Conservation (phyloP, 2,113 vertebrate species). For the Azemiops feae region DNA sequence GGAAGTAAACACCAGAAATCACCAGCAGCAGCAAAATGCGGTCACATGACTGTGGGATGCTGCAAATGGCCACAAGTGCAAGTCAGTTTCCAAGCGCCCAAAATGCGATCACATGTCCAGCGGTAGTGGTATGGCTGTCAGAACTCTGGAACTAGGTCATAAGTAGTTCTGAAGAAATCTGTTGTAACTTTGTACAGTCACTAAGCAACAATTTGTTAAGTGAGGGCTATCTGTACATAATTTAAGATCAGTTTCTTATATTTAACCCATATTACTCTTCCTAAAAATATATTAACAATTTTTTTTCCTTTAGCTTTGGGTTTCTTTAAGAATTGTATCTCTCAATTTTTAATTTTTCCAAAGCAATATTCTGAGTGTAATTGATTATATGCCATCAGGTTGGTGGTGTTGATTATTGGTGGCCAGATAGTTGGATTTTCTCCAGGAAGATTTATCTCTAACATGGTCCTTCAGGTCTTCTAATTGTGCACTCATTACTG, state of each 20-base stretch:
- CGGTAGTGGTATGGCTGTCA: not conserved
- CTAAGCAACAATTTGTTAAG: not conserved
- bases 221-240: not conserved
- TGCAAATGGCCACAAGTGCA: not conserved
- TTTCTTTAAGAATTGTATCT: not conserved
- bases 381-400: not conserved
- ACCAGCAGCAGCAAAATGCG: not conserved
- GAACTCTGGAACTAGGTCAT: not conserved
- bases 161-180: not conserved
- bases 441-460: not conserved
- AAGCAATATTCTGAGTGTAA: not conserved
- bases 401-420: not conserved
- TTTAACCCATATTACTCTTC: not conserved
- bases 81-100: not conserved
- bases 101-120: not conserved
- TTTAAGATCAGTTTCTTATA: not conserved
- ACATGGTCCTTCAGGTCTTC: not conserved
- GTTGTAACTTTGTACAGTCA: not conserved
- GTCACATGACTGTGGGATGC: not conserved
- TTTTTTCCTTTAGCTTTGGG: not conserved
- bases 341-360: not conserved
- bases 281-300: not conserved
- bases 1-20: not conserved
- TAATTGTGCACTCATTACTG: not conserved
- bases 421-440: not conserved